Evolutionary conservation across 2,888 invertebrate genomes (phyloP), one percentile per base, ranked within the genome.

Genomic region (Eilema depressum): DNA sequence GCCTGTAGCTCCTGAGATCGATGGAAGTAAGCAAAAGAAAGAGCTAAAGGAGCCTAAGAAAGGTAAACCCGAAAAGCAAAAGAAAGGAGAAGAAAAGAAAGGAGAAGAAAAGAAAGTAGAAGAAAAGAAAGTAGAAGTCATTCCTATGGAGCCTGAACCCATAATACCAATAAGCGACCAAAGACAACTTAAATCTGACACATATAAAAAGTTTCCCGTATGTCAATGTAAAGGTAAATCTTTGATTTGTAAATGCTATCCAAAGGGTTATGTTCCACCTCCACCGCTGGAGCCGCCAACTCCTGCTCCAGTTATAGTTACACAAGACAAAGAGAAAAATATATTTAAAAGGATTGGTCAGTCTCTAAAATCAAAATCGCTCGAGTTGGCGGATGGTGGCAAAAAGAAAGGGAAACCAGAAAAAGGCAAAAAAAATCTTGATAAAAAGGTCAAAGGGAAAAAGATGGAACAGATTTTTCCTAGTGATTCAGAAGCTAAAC

Each of bases 281-380:
- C 17, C 25, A 63, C 25, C 37, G 17, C 25, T 17, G 25, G 63
- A 25, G 25, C 23, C 23, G 8, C 17, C 14, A 62, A 62, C 62
- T 62, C 8, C 17, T 23, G 12, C 8, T 61, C 20, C 12, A n/a
- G 61, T 33, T 61, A 37, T 2, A 33, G 61, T 23, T 26, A 37
- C 37, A 37, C 23, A 30, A 37, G 37, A 37, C 14, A 5, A 37
- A 62, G n/a, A 23, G 14, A 37, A 62, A 62, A 1, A 7, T 37
- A 7, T 62, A 12, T 7, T 62, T 14, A 8, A 23, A 62, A 62
- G 4, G 23, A 8, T 62, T 23, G 23, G 14, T 17, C 62, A 62
- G 14, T 62, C 62, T 37, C 23, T 62, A 17, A 62, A 62, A 62
- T 62, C 7, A 30, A 65, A 65, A 56, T 53, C 53, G n/a, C 10